These are phyloP conservation scores for Saguinus oedipus DNA, from an alignment of 2,797 vertebrate genomes.

Conservation along the genomic window DNA sequence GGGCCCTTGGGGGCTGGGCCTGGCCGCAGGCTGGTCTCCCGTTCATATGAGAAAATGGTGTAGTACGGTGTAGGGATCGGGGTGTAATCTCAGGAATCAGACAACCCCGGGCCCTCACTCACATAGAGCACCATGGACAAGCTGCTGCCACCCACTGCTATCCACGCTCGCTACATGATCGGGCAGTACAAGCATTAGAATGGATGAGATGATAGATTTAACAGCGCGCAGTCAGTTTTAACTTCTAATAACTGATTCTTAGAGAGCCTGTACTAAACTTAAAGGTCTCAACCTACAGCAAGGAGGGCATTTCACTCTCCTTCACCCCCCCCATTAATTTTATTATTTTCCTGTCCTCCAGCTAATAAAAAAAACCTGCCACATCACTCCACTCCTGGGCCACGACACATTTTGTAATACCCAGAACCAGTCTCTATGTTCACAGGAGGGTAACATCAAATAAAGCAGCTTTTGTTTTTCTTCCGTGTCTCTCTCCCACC, in stretches of 20 bases:
- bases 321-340: not conserved
- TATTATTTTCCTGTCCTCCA: not conserved
- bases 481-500: not conserved
- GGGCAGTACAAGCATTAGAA: not conserved
- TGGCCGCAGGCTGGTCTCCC: fast-evolving
- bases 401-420: not conserved
- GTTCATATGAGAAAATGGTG: fast-evolving
- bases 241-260: not conserved
- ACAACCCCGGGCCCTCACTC: not conserved
- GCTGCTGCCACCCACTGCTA: not conserved
- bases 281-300: not conserved
- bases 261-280: no score
- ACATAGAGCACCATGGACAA: no score
- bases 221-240: no score
- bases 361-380: not conserved
- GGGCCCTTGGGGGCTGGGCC: not conserved
- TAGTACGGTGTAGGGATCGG: fast-evolving
- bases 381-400: not conserved
- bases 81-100: not conserved
- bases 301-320: not conserved
- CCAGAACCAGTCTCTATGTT: not conserved
- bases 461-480: not conserved
- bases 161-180: not conserved
- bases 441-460: not conserved
- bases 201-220: not conserved